Evolutionary conservation across 92 coral and sea anemone species (phyloP).

Genomic region (Bergia puertoricense): DNA sequence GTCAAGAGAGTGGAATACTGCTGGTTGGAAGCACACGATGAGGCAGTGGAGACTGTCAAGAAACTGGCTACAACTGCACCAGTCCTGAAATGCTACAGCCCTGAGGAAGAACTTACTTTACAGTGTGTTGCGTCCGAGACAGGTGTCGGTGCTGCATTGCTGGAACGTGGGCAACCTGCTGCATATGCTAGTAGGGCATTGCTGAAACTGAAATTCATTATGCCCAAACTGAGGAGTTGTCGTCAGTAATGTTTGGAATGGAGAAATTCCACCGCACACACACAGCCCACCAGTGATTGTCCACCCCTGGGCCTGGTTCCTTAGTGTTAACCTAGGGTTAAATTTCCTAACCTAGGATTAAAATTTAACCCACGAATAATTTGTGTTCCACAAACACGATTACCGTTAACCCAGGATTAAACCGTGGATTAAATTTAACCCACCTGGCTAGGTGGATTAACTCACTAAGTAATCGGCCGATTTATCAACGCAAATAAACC

Average conservation of each 20-base stretch:
- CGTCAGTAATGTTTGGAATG: not conserved
- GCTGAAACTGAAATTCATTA: slow-evolving; percentile 9
- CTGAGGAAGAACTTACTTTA: slow-evolving; percentile 16
- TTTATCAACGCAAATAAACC: no score
- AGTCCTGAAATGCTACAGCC: slow-evolving; percentile 15
- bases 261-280: not conserved
- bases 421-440: no score
- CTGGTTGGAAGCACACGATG: not conserved
- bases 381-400: no score
- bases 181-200: slow-evolving; percentile 5
- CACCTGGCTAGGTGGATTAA: no score
- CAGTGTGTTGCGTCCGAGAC: slow-evolving; percentile 11
- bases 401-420: no score
- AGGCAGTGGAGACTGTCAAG: not conserved
- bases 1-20: slow-evolving; percentile 15
- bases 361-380: no score
- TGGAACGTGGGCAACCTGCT: slow-evolving; percentile 4
- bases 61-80: slow-evolving; percentile 10
- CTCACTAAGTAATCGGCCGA: no score
- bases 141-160: not conserved
- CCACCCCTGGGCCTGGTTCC: no score
- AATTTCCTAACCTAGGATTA: no score
- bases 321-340: no score
- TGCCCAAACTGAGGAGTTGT: not conserved
- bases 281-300: not conserved